phyloP scores from a whole-genome alignment of 2,797 vertebrate genomes.

The Pteropus rufus region DNA sequence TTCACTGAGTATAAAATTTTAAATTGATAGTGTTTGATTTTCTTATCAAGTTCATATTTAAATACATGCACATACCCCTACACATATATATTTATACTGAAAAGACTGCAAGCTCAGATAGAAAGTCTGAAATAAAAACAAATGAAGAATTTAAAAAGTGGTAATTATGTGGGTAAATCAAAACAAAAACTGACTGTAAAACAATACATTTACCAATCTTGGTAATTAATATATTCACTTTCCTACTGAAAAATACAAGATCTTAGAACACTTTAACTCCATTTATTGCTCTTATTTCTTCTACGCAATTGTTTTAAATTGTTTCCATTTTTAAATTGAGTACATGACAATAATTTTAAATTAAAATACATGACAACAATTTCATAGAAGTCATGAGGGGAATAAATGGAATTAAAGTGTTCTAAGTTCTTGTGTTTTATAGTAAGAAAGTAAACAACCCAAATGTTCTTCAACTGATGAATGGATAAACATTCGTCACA shows the following conservation, averaged over 20 bases:
- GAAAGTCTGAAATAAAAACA: background rate
- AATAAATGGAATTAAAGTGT: background rate
- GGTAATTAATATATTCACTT: background rate
- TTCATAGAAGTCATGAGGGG: background rate
- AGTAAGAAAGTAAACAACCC: slow-evolving; percentile 2
- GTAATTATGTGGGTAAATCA: background rate
- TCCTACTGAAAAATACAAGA: background rate
- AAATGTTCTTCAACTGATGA: background rate
- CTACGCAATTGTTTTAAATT: background rate
- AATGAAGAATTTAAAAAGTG: background rate
- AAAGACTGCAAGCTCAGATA: background rate
- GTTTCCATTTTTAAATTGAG: background rate
- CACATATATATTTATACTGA: background rate
- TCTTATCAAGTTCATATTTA: background rate
- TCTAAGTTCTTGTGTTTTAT: background rate
- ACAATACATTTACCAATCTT: background rate
- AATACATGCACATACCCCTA: background rate
- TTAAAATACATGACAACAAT: background rate
- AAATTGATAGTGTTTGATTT: background rate
- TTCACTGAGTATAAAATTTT: slow-evolving; percentile 10
- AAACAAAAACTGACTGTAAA: background rate
- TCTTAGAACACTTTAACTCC: background rate
- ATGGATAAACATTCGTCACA: background rate
- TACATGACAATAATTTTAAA: background rate
- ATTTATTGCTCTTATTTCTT: background rate